A percentile compares a stretch with the other conserved stretches of the same genome.
These are phyloP conservation scores for Pogonophryne albipinna DNA, from an alignment of 2,797 vertebrate genomes.

Conservation along the genomic window DNA sequence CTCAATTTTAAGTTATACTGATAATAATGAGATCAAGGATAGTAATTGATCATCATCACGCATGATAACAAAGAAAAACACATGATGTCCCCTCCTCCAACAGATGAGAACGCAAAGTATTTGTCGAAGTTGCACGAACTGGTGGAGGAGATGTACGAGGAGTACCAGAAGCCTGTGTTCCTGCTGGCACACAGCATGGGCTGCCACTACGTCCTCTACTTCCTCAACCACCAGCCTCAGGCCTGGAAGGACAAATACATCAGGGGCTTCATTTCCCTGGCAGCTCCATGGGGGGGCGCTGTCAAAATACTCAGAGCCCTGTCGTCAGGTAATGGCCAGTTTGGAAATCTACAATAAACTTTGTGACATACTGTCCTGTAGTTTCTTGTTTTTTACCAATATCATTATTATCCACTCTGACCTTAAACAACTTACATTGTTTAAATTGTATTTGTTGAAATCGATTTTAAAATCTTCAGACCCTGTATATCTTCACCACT, in stretches of 20 bases:
- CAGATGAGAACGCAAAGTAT: conserved; percentile 93
- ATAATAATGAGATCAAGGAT: neutral
- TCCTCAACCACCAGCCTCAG: conserved; percentile 92
- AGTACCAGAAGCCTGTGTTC: conserved; percentile 89
- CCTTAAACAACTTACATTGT: too few relatives aligned
- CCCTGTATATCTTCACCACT: too few relatives aligned
- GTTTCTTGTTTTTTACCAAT: too few relatives aligned
- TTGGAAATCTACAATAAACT: too few relatives aligned
- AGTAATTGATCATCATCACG: neutral
- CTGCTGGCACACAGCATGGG: conserved; percentile 96
- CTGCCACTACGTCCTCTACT: conserved; percentile 92
- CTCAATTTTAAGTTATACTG: neutral
- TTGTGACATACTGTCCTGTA: too few relatives aligned
- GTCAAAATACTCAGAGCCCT: conserved; percentile 90
- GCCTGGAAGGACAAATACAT: conserved; percentile 95
- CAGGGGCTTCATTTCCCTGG: conserved; percentile 93
- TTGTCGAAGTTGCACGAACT: conserved; percentile 86
- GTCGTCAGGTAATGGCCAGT: conserved; percentile 87
- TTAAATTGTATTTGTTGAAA: too few relatives aligned
- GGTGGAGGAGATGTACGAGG: conserved; percentile 91
- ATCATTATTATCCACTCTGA: too few relatives aligned
- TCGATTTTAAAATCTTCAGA: too few relatives aligned
- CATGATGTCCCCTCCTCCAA: neutral
- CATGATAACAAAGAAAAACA: too few relatives aligned
- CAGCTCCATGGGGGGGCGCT: conserved; percentile 94